Evolutionary conservation across 2,888 invertebrate genomes (phyloP), one percentile per base, ranked within the genome.

Genomic region (Tromatobia lineatoria): DNA sequence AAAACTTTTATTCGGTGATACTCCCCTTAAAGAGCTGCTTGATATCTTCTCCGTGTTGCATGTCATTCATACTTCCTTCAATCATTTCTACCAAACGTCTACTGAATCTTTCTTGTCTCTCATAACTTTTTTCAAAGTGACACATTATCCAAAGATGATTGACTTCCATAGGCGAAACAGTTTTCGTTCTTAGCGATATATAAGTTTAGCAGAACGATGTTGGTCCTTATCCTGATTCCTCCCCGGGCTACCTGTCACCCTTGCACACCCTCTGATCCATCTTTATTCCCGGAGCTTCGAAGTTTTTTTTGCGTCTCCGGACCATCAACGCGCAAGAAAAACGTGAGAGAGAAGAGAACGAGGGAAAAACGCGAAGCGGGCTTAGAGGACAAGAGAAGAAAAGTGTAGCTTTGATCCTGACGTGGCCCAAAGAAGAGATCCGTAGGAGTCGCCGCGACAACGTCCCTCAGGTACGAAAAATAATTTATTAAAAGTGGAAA

Each of bases 401-500:
- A 81, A 74, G 47, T 70, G 13, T 78, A 71, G 69, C 69, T 83
- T 83, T 83, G 76, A 83, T 83, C 83, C 54, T 80, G 73, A 80
- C 76, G 66, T 80, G 67, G 38, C 42, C 45, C 57, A n/a, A n/a
- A 13, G 38, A 50, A 18, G 4, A 45, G 15, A 64, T 38, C 64
- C 10, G n/a, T 18, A 69, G 11, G 23, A 77, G 73, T 50, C 64
- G 69, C 29, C 38, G 34, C 47, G 29, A n/a, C 18, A 25, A 25
- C 23, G 67, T 67, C 80, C 77, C 76, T 23, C 23, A 23, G 82
- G 83, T 57, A 64, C 61, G 34, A 29, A 70, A 78, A 75, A 87
- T 87, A 86, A 87, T 87, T 86, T 84, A 84, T 87, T 80, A 84
- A 85, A 84, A 81, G 70, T 73, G 45, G 77, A 76, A 79, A 83